phyloP scores from a whole-genome alignment of 2,113 vertebrate genomes.

The Mobula birostris region DNA sequence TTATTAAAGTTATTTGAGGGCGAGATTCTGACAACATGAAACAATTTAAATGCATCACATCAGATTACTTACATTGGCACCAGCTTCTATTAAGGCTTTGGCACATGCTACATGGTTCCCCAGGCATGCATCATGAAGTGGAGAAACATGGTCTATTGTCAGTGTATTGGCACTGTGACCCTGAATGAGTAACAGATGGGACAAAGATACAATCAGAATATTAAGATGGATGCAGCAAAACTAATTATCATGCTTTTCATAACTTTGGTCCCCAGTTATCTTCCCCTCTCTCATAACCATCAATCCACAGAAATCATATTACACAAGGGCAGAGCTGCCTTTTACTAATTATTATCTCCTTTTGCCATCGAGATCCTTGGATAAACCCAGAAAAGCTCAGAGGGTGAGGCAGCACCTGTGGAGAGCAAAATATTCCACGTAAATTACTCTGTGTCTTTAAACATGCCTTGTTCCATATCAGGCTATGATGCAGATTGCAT shows the following conservation, averaged over 20 bases:
- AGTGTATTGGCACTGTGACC: conserved; percentile 85
- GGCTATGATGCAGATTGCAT: too few relatives aligned
- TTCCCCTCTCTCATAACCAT: too few relatives aligned
- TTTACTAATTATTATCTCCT: too few relatives aligned
- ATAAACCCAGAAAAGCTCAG: too few relatives aligned
- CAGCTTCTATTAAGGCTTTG: conserved; percentile 81
- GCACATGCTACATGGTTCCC: conserved; percentile 81
- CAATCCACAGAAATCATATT: too few relatives aligned
- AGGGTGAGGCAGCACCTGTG: too few relatives aligned
- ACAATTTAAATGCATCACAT: background rate
- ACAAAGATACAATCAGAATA: background rate
- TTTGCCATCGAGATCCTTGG: too few relatives aligned
- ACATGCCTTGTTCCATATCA: background rate
- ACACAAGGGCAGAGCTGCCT: too few relatives aligned
- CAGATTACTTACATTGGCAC: conserved; percentile 75
- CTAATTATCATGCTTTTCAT: too few relatives aligned
- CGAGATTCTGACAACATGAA: background rate
- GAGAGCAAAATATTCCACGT: too few relatives aligned
- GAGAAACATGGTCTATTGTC: conserved; percentile 87
- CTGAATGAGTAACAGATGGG: conserved; percentile 50
- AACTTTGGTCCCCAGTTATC: too few relatives aligned
- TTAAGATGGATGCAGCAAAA: background rate
- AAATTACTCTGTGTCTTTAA: too few relatives aligned
- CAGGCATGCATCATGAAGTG: conserved; percentile 86
- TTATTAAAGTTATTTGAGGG: background rate